A percentile compares a stretch with the other conserved stretches of the same genome.
phyloP scores from a whole-genome alignment of 2,797 vertebrate species.

The Gephyroberyx darwinii region DNA sequence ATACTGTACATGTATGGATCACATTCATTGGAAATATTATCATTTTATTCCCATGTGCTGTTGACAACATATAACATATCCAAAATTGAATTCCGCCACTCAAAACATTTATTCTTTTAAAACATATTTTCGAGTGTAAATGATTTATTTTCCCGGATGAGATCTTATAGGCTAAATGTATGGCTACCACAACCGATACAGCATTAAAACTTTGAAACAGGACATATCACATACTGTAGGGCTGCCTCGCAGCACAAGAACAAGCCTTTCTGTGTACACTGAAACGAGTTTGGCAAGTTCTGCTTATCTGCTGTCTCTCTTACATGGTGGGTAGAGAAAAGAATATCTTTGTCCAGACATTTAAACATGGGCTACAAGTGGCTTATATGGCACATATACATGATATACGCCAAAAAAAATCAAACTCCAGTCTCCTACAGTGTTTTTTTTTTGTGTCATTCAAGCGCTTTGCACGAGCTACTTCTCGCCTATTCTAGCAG shows the following conservation, averaged over 20 bases:
- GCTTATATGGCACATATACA: no score
- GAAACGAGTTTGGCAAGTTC: slow-evolving; percentile 74
- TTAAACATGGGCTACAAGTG: neutral
- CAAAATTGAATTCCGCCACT: no score
- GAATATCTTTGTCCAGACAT: neutral
- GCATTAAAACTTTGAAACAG: slow-evolving; percentile 33
- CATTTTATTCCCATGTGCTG: no score
- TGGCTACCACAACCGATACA: neutral
- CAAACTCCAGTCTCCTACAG: no score
- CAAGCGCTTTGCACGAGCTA: fast-evolving
- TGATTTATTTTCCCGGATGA: no score
- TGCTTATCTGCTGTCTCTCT: slow-evolving; percentile 32
- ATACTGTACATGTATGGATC: no score
- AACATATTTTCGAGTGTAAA: no score
- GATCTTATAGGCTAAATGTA: neutral
- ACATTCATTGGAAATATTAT: no score
- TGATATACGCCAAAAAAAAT: no score
- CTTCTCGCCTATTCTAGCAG: slow-evolving; percentile 21
- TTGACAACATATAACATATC: no score
- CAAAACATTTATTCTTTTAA: no score
- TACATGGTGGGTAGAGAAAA: neutral
- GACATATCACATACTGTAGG: slow-evolving; percentile 40
- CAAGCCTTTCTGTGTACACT: slow-evolving; percentile 42
- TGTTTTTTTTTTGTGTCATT: neutral
- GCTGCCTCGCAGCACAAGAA: slow-evolving; percentile 62